phyloP scores from a whole-genome alignment of 2,797 vertebrate genomes.

The Cynodonichthys magdalenae region DNA sequence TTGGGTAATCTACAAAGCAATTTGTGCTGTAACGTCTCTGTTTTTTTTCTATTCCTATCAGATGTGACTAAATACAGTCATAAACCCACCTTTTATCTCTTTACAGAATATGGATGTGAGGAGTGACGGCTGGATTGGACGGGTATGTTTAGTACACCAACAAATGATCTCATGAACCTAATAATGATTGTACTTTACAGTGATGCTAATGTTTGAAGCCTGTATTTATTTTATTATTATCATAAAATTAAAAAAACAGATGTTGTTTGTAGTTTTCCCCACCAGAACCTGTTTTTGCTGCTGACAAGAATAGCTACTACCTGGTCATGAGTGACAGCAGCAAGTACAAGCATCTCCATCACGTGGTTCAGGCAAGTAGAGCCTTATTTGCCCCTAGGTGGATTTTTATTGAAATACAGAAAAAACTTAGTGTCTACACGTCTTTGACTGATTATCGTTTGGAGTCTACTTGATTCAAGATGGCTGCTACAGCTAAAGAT shows the following conservation, averaged over 20 bases:
- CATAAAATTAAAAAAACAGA: not conserved
- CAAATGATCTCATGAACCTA: too few species aligned
- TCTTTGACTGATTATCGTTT: too few species aligned
- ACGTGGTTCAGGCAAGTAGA: slow-evolving; percentile 76
- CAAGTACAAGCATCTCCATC: slow-evolving; percentile 93
- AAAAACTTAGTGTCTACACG: too few species aligned
- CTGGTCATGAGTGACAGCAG: slow-evolving; percentile 86
- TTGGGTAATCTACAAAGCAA: not conserved
- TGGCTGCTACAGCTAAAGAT: too few species aligned
- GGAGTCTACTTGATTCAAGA: too few species aligned
- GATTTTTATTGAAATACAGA: too few species aligned
- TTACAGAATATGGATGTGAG: slow-evolving; percentile 75
- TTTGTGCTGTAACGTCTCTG: not conserved
- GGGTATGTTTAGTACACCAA: slow-evolving; percentile 80
- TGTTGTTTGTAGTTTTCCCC: slow-evolving; percentile 89
- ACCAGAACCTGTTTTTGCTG: slow-evolving; percentile 85
- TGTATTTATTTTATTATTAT: too few species aligned
- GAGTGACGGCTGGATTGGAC: slow-evolving; percentile 91
- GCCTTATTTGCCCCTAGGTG: too few species aligned
- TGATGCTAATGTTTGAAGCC: too few species aligned
- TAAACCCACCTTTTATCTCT: slow-evolving; percentile 7
- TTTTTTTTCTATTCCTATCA: not conserved
- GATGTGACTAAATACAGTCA: not conserved
- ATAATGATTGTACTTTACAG: too few species aligned
- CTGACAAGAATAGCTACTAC: slow-evolving; percentile 86